Conservation (phyloP, 2,888 invertebrate species). For the Leucoptera coffeella region DNA sequence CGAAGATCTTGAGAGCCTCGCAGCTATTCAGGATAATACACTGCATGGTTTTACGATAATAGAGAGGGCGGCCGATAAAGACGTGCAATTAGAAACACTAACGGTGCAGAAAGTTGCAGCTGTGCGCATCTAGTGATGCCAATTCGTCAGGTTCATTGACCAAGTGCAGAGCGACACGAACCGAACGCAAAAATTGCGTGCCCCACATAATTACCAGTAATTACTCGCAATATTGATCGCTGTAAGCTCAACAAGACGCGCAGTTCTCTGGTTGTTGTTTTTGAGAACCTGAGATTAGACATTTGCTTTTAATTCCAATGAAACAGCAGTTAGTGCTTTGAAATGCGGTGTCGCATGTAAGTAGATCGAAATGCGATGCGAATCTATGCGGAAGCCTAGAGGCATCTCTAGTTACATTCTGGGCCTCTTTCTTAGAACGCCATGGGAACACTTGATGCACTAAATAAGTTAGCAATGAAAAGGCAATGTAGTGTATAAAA, state of each 20-base stretch:
- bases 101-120: conserved; percentile 14
- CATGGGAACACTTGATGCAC: conserved; percentile 47
- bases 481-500: too few relatives aligned
- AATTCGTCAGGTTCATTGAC: conserved; percentile 35
- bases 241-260: too few relatives aligned
- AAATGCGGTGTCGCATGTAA: conserved; percentile 43
- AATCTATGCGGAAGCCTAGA: conserved; percentile 43
- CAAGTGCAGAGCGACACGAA: too few relatives aligned
- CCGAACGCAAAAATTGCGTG: too few relatives aligned
- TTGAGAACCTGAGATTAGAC: too few relatives aligned
- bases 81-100: conserved; percentile 24
- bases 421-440: conserved; percentile 41
- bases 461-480: too few relatives aligned
- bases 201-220: too few relatives aligned
- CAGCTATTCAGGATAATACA: too few relatives aligned
- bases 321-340: background rate
- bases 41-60: background rate
- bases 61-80: background rate
- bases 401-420: conserved; percentile 44
- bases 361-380: conserved; percentile 43
- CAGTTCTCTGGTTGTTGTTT: too few relatives aligned
- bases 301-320: background rate
- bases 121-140: conserved; percentile 14
- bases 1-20: background rate
- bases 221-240: too few relatives aligned